A percentile compares a stretch with the other conserved stretches of the same genome.
These are phyloP conservation scores for Rhagophthalmus giganteus DNA, from an alignment of 2,888 invertebrate genomes.

Conservation along the genomic window DNA sequence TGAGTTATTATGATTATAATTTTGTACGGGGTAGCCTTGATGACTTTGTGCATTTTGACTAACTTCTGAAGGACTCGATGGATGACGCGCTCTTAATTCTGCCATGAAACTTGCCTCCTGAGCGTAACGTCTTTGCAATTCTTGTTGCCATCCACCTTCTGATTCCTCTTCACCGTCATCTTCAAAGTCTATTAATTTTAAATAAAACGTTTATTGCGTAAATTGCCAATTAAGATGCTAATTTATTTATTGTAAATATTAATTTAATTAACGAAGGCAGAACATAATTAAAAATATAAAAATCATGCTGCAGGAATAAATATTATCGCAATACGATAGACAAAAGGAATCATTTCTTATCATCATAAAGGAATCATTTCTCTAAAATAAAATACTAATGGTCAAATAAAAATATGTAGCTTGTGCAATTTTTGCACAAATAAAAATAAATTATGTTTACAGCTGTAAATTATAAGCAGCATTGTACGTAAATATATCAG, in stretches of 20 bases:
- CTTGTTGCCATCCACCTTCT: slow-evolving; percentile 62
- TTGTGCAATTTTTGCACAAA: no score
- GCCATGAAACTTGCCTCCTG: slow-evolving; percentile 63
- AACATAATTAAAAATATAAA: background rate
- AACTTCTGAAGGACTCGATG: slow-evolving; percentile 50
- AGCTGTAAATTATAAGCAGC: no score
- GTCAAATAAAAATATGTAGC: no score
- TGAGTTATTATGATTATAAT: slow-evolving; percentile 33
- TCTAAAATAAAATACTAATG: no score
- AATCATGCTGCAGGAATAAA: background rate
- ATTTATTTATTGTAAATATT: no score
- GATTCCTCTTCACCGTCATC: slow-evolving; percentile 69
- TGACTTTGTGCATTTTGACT: slow-evolving; percentile 46
- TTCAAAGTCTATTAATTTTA: slow-evolving; percentile 64
- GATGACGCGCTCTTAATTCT: slow-evolving; percentile 59
- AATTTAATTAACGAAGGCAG: background rate
- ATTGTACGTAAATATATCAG: no score
- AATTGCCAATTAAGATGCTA: no score
- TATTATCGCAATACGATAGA: background rate
- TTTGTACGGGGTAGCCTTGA: slow-evolving; percentile 42
- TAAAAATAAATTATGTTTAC: no score
- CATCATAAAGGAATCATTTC: no score
- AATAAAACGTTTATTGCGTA: background rate
- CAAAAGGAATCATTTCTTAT: no score
- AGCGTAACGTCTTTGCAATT: slow-evolving; percentile 61